Base-by-base conservation (phyloP, 2,888 invertebrate genomes). In the Hermaeophaga mercurialis region DNA sequence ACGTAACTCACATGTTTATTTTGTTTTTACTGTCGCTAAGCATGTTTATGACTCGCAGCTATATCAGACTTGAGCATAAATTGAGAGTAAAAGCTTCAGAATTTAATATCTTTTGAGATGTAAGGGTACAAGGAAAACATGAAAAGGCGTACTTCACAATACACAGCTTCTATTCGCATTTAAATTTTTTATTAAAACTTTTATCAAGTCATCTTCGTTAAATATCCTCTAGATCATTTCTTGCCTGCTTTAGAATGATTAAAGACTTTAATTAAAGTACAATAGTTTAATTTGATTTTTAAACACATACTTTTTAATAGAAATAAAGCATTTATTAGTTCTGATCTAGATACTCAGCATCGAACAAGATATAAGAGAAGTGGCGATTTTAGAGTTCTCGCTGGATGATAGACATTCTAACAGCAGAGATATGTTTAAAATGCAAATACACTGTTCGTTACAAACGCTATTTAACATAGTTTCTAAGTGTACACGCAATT, bases 401-500 rank as follows among this genome's bases (percentile, higher is more conserved):
- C n/a, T n/a, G 34, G 43, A 53, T 48, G 57, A 57, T 57, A 57
- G 47, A 38, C 53, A 48, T 53, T 48, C 44, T 48, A 57, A 38
- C 48, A 48, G 43, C 48, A 43, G 47, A 53, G 43, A 48, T 58
- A 58, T 55, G 47, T 46, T 52, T 54, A 48, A 64, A 64, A 62
- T 62, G 64, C 59, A 64, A 64, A 64, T 61, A 54, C 38, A 45
- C 45, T 33, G 49, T 62, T 61, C 57, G 56, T 57, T 61, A 41
- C 57, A 41, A 63, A 44, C 46, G 56, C 56, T 55, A 57, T 53
- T 64, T 60, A 63, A 58, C 62, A 59, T 60, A 56, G 57, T 57
- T 57, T 34, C 33, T 49, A 26, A 49, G 34, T 45, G 39, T 43
- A 54, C 72, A 73, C 72, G 72, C 72, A 66, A 73, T 70, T 63